A percentile compares a stretch with the other conserved stretches of the same genome.
phyloP scores from a whole-genome alignment of 1,140 invertebrate genomes.

The Meloidogyne exigua region DNA sequence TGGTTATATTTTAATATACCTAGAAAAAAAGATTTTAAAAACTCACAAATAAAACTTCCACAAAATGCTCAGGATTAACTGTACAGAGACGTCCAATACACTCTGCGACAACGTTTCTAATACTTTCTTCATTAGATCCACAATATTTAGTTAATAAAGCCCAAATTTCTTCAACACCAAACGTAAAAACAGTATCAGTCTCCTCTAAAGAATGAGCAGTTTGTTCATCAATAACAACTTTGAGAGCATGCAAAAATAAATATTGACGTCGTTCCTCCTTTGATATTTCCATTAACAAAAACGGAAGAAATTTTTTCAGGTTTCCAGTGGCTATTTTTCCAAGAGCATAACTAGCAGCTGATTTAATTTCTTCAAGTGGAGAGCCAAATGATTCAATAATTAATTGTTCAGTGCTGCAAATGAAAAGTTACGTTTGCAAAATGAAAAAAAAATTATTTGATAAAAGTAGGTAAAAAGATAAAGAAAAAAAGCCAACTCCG shows the following conservation, averaged over 20 bases:
- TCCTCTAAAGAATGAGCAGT: constrained; percentile 16
- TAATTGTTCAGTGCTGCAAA: constrained; percentile 44
- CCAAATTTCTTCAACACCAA: constrained; percentile 40
- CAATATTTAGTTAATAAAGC: constrained; percentile 80
- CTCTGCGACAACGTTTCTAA: constrained; percentile 94
- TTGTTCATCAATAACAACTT: constrained; percentile 74
- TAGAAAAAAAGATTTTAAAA: too few species aligned
- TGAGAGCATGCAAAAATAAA: constrained; percentile 88
- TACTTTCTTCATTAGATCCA: constrained; percentile 92
- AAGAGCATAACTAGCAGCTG: constrained; percentile 90
- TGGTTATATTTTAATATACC: too few species aligned
- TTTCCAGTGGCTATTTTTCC: constrained; percentile 86
- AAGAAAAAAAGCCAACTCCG: too few species aligned
- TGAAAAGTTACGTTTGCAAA: too few species aligned
- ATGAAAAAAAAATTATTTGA: too few species aligned
- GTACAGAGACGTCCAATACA: constrained; percentile 93
- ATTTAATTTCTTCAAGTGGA: constrained; percentile 75
- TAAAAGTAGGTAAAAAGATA: too few species aligned
- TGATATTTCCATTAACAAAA: constrained; percentile 89
- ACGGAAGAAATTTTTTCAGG: constrained; percentile 85
- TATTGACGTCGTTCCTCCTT: constrained; percentile 89
- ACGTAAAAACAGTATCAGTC: constrained; percentile 27
- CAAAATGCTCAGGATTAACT: constrained; percentile 77
- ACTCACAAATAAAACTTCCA: constrained; percentile 63
- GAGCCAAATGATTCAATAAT: constrained; percentile 65